A percentile compares a stretch with the other conserved stretches of the same genome.
Evolutionary conservation across 2,888 invertebrate genomes (phyloP).

Genomic region (Cosmorhoe ocellata): DNA sequence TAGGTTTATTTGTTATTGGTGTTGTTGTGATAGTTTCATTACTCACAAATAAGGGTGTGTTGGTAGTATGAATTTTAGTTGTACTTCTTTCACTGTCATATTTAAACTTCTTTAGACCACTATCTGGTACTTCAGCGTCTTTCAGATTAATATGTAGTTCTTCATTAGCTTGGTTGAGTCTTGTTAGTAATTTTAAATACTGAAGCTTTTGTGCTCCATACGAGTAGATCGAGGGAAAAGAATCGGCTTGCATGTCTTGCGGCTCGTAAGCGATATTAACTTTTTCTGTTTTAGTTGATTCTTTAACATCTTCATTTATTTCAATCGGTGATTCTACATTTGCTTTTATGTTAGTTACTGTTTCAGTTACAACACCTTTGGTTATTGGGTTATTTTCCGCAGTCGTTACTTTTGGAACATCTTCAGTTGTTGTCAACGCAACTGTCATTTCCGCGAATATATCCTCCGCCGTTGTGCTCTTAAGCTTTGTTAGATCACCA

Average conservation of each 20-base stretch:
- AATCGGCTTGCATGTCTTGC: constrained; percentile 70
- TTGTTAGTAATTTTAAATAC: constrained; percentile 63
- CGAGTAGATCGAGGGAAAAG: constrained; percentile 65
- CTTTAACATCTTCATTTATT: constrained; percentile 35
- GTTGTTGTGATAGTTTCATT: constrained; percentile 34
- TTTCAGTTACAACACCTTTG: constrained; percentile 31
- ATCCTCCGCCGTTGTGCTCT: constrained; percentile 28
- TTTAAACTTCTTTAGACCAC: constrained; percentile 56
- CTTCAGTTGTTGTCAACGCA: constrained; percentile 2
- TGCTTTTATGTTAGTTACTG: constrained; percentile 28
- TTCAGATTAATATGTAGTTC: constrained; percentile 67
- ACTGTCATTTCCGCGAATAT: constrained; percentile 10
- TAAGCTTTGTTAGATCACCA: constrained; percentile 60
- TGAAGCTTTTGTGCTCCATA: constrained; percentile 72
- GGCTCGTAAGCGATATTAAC: constrained; percentile 65
- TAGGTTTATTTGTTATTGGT: constrained; percentile 41
- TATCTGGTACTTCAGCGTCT: constrained; percentile 52
- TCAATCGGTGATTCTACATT: constrained; percentile 46
- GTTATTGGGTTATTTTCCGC: constrained; percentile 22
- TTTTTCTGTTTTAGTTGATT: constrained; percentile 25
- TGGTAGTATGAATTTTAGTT: constrained; percentile 28
- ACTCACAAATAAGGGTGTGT: constrained; percentile 34
- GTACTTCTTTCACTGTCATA: constrained; percentile 54
- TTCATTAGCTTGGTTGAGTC: constrained; percentile 64
- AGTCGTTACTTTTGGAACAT: constrained; percentile 16